These are phyloP conservation scores for Brenthis ino DNA, from an alignment of 2,888 invertebrate species.

Conservation along the genomic window DNA sequence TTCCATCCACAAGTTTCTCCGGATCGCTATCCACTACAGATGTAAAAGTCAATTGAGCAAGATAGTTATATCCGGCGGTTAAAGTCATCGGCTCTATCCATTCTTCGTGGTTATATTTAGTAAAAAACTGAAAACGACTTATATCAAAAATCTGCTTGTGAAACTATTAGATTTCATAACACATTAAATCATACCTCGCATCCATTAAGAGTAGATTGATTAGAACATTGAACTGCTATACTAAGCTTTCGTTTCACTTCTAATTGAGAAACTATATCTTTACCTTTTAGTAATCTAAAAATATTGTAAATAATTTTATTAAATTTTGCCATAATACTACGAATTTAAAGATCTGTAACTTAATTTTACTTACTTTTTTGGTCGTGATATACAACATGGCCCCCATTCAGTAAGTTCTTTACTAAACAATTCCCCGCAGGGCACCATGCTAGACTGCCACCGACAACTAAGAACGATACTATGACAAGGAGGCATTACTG, in stretches of 20 bases:
- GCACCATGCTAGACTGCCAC: conserved; percentile 50
- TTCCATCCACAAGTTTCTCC: conserved; percentile 48
- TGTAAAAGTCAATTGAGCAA: conserved; percentile 52
- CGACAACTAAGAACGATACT: conserved; percentile 53
- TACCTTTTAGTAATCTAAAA: conserved; percentile 32
- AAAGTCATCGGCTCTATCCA: conserved; percentile 48
- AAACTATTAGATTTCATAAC: background rate
- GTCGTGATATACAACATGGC: conserved; percentile 60
- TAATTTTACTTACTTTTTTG: conserved; percentile 51
- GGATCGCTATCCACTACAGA: conserved; percentile 49
- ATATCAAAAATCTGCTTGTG: background rate
- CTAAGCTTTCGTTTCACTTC: conserved; percentile 45
- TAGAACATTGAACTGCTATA: conserved; percentile 55
- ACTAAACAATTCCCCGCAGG: conserved; percentile 56
- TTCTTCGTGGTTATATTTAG: conserved; percentile 56
- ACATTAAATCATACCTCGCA: conserved; percentile 52
- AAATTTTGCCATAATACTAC: background rate
- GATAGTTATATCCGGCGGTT: conserved; percentile 51
- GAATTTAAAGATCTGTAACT: background rate
- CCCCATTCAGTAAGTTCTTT: conserved; percentile 58
- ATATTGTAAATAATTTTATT: background rate
- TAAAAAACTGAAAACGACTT: conserved; percentile 50
- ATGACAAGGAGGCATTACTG: conserved; percentile 52
- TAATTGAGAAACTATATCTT: conserved; percentile 28
- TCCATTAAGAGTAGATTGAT: conserved; percentile 45